Conservation (phyloP, 2,113 vertebrate genomes). For the Anoura caudifer region DNA sequence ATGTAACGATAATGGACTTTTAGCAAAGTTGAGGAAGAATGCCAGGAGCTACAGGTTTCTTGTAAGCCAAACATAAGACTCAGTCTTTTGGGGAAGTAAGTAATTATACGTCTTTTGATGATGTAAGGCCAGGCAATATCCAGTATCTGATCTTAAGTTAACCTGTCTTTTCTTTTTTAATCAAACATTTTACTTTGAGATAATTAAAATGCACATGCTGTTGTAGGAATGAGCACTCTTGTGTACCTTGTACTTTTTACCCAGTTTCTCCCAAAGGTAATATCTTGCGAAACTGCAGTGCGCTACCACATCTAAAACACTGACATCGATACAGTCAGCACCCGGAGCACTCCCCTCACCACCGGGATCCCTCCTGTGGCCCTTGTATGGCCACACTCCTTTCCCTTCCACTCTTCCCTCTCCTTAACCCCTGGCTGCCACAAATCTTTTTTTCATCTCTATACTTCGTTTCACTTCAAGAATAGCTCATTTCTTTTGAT, state of each 20-base stretch:
- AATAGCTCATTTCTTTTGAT: background rate
- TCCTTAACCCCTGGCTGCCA: background rate
- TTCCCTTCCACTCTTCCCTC: background rate
- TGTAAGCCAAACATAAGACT: background rate
- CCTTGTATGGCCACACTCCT: background rate
- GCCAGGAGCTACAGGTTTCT: background rate
- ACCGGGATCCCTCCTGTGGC: background rate
- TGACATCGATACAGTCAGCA: background rate
- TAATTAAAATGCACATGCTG: background rate
- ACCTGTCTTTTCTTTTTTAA: background rate
- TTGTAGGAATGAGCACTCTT: background rate
- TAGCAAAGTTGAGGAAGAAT: constrained; percentile 6
- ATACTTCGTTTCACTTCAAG: background rate
- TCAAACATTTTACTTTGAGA: constrained; percentile 31
- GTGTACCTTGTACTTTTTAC: background rate
- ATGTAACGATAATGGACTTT: background rate
- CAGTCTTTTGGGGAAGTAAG: background rate
- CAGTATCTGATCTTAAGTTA: background rate
- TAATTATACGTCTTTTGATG: background rate
- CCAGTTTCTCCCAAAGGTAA: background rate
- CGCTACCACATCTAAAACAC: background rate
- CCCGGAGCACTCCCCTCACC: background rate
- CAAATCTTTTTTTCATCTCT: background rate
- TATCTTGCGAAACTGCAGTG: background rate
- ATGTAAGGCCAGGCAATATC: background rate